A percentile compares a stretch with the other conserved stretches of the same genome.
These are phyloP conservation scores for Anarsia innoxiella DNA, from an alignment of 2,888 invertebrate species.

Conservation along the genomic window DNA sequence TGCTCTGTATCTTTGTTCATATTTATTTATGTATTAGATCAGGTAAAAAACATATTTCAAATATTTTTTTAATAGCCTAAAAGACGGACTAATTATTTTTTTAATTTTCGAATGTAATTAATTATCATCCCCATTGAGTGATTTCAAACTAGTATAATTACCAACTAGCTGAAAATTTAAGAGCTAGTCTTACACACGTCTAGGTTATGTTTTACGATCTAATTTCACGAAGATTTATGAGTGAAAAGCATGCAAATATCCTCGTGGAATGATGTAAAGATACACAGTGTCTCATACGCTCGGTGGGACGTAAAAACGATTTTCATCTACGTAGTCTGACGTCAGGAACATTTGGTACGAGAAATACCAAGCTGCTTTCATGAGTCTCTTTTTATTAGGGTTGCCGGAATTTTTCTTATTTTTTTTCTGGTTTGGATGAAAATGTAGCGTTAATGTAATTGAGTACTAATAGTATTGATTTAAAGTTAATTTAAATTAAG, in stretches of 20 bases:
- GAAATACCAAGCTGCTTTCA: slow-evolving; percentile 17
- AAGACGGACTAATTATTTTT: too few species aligned
- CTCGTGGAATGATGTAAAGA: slow-evolving; percentile 19
- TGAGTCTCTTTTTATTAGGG: slow-evolving; percentile 9
- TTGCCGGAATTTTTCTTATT: not conserved
- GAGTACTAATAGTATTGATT: too few species aligned
- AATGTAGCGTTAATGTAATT: too few species aligned
- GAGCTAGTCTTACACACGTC: not conserved
- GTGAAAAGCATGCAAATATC: slow-evolving; percentile 21
- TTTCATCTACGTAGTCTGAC: slow-evolving; percentile 27
- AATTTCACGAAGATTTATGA: slow-evolving; percentile 24
- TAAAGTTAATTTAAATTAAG: too few species aligned
- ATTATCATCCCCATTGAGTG: too few species aligned
- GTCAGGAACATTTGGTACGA: slow-evolving; percentile 30
- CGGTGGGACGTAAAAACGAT: slow-evolving; percentile 23
- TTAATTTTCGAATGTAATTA: too few species aligned
- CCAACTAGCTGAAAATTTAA: too few species aligned
- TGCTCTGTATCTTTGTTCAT: too few species aligned
- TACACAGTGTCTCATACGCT: slow-evolving; percentile 26
- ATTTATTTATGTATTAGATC: too few species aligned
- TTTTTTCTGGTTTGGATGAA: not conserved
- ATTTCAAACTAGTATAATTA: too few species aligned
- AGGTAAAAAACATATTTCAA: too few species aligned
- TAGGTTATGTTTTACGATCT: slow-evolving; percentile 13
- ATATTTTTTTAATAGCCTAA: too few species aligned